Evolutionary conservation across 2,113 vertebrate species (phyloP).

Genomic region (Esox niger): DNA sequence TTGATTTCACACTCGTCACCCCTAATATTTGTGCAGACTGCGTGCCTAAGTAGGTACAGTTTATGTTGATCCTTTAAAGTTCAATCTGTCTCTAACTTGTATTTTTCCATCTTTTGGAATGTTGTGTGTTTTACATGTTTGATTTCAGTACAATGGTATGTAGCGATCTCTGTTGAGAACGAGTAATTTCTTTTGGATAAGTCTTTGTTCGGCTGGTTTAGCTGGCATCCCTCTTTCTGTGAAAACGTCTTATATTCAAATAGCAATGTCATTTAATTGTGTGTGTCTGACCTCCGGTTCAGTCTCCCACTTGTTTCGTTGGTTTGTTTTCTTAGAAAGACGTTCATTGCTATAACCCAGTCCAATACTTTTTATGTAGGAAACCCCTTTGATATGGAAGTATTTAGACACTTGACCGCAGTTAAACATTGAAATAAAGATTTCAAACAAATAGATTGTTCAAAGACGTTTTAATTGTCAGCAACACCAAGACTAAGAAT

Average conservation of each 20-base stretch:
- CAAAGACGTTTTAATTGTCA: slow-evolving; percentile 34
- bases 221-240: slow-evolving; percentile 19
- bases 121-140: slow-evolving; percentile 10
- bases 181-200: slow-evolving; percentile 4
- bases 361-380: slow-evolving; percentile 11
- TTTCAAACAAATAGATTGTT: slow-evolving; percentile 46
- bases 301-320: too few relatives aligned
- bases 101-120: slow-evolving; percentile 11
- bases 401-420: slow-evolving; percentile 39
- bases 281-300: slow-evolving; percentile 17
- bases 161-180: not conserved
- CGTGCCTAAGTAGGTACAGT: slow-evolving; percentile 24
- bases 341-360: too few relatives aligned
- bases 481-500: not conserved
- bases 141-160: slow-evolving; percentile 24
- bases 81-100: slow-evolving; percentile 24
- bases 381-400: slow-evolving; percentile 43
- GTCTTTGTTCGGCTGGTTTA: slow-evolving; percentile 8
- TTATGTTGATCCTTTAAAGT: slow-evolving; percentile 49
- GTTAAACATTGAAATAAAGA: slow-evolving; percentile 52
- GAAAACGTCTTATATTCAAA: slow-evolving; percentile 20
- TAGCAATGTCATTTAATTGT: slow-evolving; percentile 16
- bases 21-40: not conserved
- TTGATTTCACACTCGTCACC: not conserved
- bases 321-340: too few relatives aligned